Conservation (phyloP, 2,888 invertebrate species). For the Harpalus rubripes region DNA sequence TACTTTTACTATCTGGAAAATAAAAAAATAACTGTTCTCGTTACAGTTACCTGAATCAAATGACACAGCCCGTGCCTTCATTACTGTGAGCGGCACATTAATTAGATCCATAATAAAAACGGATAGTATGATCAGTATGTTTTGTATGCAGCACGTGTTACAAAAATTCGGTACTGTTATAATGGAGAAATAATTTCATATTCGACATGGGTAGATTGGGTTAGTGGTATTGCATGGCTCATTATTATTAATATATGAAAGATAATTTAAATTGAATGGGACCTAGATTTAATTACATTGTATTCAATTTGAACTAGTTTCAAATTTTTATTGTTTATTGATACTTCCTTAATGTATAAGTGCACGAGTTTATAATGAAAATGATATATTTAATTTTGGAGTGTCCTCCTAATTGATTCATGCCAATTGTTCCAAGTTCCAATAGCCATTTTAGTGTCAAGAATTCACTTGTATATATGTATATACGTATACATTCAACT, state of each 20-base stretch:
- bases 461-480: too few species aligned
- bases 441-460: too few species aligned
- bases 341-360: too few species aligned
- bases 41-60: conserved; percentile 42
- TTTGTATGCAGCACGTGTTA: conserved; percentile 19
- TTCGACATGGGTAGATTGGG: conserved; percentile 2
- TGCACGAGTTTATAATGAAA: too few species aligned
- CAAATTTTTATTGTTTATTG: too few species aligned
- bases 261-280: conserved; percentile 3
- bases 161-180: conserved; percentile 32
- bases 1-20: conserved; percentile 17
- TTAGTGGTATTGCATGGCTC: not conserved
- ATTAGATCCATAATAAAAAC: conserved; percentile 2
- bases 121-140: conserved; percentile 4
- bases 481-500: too few species aligned
- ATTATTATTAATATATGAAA: conserved; percentile 35
- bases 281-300: conserved; percentile 4
- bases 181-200: conserved; percentile 6
- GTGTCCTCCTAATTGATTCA: too few species aligned
- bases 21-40: conserved; percentile 38
- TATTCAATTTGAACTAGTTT: not conserved
- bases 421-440: too few species aligned
- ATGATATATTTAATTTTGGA: too few species aligned
- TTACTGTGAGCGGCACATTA: conserved; percentile 10
- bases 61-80: conserved; percentile 6